Percentiles rank a stretch among this genome's conserved stretches.
Evolutionary conservation across 1,140 invertebrate species (phyloP).

Genomic region (Aphis gossypii): DNA sequence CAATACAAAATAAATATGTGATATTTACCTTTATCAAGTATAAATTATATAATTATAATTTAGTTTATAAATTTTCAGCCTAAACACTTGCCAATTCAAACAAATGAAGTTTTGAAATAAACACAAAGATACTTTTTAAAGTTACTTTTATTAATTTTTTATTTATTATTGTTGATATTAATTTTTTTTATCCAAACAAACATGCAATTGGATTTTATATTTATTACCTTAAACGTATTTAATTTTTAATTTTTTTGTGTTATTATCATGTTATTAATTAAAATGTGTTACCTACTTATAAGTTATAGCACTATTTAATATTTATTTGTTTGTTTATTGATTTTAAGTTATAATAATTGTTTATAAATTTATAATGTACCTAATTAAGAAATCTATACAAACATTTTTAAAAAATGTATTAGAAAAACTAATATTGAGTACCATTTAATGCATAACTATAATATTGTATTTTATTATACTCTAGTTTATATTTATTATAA

Average conservation of each 20-base stretch:
- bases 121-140: background rate
- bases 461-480: background rate
- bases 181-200: background rate
- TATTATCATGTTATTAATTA: background rate
- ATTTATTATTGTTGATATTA: background rate
- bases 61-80: conserved; percentile 22
- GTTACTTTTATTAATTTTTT: background rate
- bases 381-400: background rate
- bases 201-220: background rate
- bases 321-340: background rate
- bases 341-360: background rate
- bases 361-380: background rate
- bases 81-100: background rate
- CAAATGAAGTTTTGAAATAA: background rate
- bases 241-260: background rate
- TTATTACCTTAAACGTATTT: background rate
- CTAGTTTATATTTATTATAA: background rate
- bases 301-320: background rate
- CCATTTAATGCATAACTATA: background rate
- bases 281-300: background rate
- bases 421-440: background rate
- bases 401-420: background rate
- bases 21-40: background rate
- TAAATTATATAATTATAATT: background rate
- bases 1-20: background rate